These are phyloP conservation scores for Sussaba pulchella DNA, from an alignment of 2,888 invertebrate species.

Conservation along the genomic window DNA sequence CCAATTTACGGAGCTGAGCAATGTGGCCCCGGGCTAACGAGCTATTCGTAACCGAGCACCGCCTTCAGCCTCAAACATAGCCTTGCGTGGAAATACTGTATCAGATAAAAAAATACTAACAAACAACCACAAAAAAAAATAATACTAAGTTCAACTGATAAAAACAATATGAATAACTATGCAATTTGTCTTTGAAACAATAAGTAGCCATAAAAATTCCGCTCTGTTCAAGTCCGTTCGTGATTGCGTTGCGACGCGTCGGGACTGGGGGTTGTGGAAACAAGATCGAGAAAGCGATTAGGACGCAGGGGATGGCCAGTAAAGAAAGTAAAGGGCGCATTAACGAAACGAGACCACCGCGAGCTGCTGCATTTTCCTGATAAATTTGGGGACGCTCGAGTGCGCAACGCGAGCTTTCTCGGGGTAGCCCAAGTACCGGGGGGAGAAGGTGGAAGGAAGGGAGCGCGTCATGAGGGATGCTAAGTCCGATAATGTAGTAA, in stretches of 20 bases:
- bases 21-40: slow-evolving; percentile 27
- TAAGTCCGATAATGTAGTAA: slow-evolving; percentile 14
- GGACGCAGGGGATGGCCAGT: neutral
- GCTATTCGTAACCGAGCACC: slow-evolving; percentile 10
- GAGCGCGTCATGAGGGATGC: neutral
- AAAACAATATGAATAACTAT: no score
- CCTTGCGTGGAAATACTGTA: neutral
- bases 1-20: slow-evolving; percentile 29
- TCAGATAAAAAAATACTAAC: neutral
- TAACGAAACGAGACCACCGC: slow-evolving; percentile 7
- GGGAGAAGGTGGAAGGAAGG: neutral
- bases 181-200: neutral
- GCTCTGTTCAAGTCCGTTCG: no score
- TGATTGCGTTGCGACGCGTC: neutral
- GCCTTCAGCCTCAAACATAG: slow-evolving; percentile 12
- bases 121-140: no score
- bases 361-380: slow-evolving; percentile 30
- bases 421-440: neutral
- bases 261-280: no score
- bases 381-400: slow-evolving; percentile 33
- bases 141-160: no score
- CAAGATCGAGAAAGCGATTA: neutral
- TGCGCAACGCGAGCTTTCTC: neutral
- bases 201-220: no score
- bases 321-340: neutral